These are phyloP conservation scores for Montipora capitata DNA, from an alignment of 92 coral and sea anemone genomes.

Conservation along the genomic window DNA sequence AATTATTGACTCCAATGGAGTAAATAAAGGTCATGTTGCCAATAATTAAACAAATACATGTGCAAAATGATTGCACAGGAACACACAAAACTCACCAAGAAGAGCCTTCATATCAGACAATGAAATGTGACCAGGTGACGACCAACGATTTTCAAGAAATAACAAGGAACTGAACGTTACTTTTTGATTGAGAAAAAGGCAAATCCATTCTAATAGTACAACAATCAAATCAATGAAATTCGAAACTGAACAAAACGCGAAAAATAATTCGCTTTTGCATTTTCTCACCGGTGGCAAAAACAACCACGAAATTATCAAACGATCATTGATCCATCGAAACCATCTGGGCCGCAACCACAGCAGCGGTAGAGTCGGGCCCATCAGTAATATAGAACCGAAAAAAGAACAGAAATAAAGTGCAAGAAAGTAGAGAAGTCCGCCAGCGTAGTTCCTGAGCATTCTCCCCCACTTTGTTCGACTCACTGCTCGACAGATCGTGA, in stretches of 20 bases:
- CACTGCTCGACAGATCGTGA: constrained; percentile 20
- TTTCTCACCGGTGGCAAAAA: constrained; percentile 89
- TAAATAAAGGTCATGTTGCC: neutral
- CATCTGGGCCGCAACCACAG: constrained; percentile 88
- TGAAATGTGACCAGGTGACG: neutral
- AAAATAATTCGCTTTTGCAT: neutral
- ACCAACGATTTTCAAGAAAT: too few species aligned
- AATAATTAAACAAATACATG: neutral
- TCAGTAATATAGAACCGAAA: constrained; percentile 86
- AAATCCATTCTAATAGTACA: neutral
- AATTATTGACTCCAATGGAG: too few species aligned
- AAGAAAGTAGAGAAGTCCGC: constrained; percentile 80
- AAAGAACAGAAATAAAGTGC: constrained; percentile 78
- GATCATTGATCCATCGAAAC: constrained; percentile 92
- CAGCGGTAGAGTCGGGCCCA: constrained; percentile 92
- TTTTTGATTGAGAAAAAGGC: neutral
- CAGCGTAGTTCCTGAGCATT: constrained; percentile 83
- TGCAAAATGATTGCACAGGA: neutral
- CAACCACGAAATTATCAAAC: constrained; percentile 80
- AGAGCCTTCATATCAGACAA: constrained; percentile 46
- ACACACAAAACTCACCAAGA: constrained; percentile 63
- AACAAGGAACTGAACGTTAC: neutral
- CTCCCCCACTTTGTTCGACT: neutral
- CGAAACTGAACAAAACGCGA: neutral
- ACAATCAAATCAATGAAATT: neutral